Percentiles rank a stretch among this genome's conserved stretches.
Conservation (phyloP, 2,888 invertebrate species). For the Tortricodes alternella region DNA sequence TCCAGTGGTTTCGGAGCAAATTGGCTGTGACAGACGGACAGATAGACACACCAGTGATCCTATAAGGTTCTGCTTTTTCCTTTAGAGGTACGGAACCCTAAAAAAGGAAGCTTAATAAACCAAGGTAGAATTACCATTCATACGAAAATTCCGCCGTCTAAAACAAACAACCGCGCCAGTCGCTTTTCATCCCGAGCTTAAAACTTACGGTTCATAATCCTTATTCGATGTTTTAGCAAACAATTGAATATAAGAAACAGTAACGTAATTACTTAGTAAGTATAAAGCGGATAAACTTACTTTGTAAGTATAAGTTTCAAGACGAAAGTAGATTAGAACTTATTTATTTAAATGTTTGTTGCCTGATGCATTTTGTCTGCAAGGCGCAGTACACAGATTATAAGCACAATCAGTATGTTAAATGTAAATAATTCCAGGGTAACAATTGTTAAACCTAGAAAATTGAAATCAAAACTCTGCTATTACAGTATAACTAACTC, state of each 20-base stretch:
- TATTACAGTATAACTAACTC: no score
- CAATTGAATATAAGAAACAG: background rate
- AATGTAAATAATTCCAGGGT: background rate
- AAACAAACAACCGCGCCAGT: background rate
- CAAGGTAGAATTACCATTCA: no score
- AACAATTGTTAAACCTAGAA: no score
- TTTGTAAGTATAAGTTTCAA: no score
- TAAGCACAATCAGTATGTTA: background rate
- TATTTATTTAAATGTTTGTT: background rate
- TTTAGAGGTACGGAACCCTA: no score
- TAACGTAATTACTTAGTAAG: background rate
- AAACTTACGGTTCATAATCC: background rate
- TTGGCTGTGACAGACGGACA: no score
- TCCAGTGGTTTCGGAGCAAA: no score
- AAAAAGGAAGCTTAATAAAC: no score
- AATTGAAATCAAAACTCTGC: no score
- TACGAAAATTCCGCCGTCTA: no score
- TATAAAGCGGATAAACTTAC: constrained; percentile 1
- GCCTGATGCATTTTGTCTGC: background rate
- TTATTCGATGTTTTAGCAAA: background rate
- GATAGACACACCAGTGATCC: no score
- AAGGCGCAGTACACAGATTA: background rate
- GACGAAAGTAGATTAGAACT: background rate
- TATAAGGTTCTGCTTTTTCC: no score
- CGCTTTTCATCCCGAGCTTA: background rate